These are phyloP conservation scores for Astropecten irregularis DNA, from an alignment of 53 echinoderm and acorn worm genomes.

Conservation along the genomic window DNA sequence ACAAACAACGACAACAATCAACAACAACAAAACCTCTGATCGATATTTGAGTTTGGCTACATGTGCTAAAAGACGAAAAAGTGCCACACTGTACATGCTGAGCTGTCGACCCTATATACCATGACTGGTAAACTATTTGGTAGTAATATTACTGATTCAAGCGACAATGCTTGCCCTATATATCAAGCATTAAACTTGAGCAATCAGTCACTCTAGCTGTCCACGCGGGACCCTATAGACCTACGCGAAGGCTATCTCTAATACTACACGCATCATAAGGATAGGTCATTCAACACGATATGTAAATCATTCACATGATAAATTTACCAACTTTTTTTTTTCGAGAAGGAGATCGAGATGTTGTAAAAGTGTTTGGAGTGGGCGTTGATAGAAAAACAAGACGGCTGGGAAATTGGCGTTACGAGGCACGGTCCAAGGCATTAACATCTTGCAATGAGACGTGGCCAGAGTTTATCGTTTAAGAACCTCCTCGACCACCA, in stretches of 20 bases:
- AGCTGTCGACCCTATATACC: too few species aligned
- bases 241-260: slow-evolving; percentile 42
- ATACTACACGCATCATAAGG: neutral
- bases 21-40: too few species aligned
- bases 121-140: too few species aligned
- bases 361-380: neutral
- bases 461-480: neutral
- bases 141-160: too few species aligned
- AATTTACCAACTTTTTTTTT: neutral
- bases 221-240: slow-evolving; percentile 4
- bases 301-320: slow-evolving; percentile 20
- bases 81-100: too few species aligned
- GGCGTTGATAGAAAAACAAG: slow-evolving; percentile 19
- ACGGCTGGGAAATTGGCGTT: neutral
- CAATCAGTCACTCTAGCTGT: too few species aligned
- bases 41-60: too few species aligned
- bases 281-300: neutral
- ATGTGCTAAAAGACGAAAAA: too few species aligned
- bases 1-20: too few species aligned
- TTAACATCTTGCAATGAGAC: slow-evolving; percentile 1
- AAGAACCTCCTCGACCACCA: neutral
- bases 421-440: neutral
- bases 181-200: too few species aligned
- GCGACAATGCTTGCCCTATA: too few species aligned
- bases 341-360: neutral